These are phyloP conservation scores for Chaetops frenatus DNA, from an alignment of 2,113 vertebrate genomes.

Conservation along the genomic window DNA sequence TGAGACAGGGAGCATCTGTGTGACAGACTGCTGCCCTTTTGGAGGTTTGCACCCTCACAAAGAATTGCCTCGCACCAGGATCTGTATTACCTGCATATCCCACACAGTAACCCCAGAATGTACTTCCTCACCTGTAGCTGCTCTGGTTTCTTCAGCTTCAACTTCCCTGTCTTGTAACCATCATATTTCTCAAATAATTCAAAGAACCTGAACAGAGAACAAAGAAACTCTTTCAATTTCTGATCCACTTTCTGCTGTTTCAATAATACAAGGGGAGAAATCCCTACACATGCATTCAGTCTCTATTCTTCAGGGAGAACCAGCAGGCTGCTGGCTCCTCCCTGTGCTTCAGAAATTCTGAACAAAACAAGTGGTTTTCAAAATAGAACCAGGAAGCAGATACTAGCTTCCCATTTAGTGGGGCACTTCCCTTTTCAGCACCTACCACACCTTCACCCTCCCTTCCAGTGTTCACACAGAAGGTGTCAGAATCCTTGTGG, in stretches of 20 bases:
- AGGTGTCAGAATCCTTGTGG: not conserved
- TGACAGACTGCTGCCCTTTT: not conserved
- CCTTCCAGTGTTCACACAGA: not conserved
- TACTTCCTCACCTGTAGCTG: slow-evolving; percentile 85
- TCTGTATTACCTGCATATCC: not conserved
- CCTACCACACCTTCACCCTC: not conserved
- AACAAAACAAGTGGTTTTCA: not conserved
- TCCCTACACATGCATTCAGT: not conserved
- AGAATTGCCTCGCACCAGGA: not conserved
- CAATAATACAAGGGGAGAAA: not conserved
- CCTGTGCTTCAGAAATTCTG: not conserved
- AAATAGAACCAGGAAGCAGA: not conserved
- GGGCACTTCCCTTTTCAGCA: not conserved
- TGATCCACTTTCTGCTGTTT: not conserved
- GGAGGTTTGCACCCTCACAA: not conserved
- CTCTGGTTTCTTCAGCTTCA: slow-evolving; percentile 96
- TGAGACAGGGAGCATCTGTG: not conserved
- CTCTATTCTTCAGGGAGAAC: not conserved
- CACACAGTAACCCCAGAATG: not conserved
- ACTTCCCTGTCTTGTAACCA: slow-evolving; percentile 94
- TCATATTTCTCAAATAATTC: slow-evolving; percentile 94
- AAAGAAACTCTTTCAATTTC: not conserved
- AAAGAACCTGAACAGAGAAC: slow-evolving; percentile 83
- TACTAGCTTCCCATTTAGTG: not conserved
- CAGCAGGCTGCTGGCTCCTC: not conserved